Conservation (phyloP, 1,140 invertebrate genomes). For the Leptinotarsa lineolata region DNA sequence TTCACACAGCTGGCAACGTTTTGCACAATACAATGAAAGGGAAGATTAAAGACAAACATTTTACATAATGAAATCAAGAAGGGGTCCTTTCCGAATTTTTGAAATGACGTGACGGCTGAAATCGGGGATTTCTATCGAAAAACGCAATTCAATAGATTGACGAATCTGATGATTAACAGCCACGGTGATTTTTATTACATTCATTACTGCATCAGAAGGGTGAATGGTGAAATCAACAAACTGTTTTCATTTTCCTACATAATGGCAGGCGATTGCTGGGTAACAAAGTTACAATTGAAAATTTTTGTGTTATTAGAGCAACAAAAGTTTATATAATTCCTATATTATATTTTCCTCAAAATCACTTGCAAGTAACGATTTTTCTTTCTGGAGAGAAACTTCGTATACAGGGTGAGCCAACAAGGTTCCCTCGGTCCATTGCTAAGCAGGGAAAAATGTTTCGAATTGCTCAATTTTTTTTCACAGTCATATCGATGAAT, state of each 20-base stretch:
- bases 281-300: too few relatives aligned
- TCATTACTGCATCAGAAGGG: not conserved
- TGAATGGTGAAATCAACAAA: not conserved
- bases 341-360: too few relatives aligned
- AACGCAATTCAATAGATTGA: not conserved
- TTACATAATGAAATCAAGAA: slow-evolving; percentile 25
- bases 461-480: too few relatives aligned
- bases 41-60: slow-evolving; percentile 48
- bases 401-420: too few relatives aligned
- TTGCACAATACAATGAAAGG: slow-evolving; percentile 38
- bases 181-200: not conserved
- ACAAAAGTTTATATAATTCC: too few relatives aligned
- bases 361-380: too few relatives aligned
- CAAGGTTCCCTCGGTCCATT: too few relatives aligned
- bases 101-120: slow-evolving; percentile 20
- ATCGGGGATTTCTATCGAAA: slow-evolving; percentile 5
- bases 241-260: not conserved
- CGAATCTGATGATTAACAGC: not conserved
- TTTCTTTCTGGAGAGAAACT: too few relatives aligned
- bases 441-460: too few relatives aligned
- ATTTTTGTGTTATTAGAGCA: too few relatives aligned
- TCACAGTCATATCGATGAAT: too few relatives aligned
- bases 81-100: slow-evolving; percentile 24
- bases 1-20: slow-evolving; percentile 48
- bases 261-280: not conserved